A percentile compares a stretch with the other conserved stretches of the same genome.
Conservation (phyloP, 2,797 vertebrate genomes). For the Adrianichthys oophorus region DNA sequence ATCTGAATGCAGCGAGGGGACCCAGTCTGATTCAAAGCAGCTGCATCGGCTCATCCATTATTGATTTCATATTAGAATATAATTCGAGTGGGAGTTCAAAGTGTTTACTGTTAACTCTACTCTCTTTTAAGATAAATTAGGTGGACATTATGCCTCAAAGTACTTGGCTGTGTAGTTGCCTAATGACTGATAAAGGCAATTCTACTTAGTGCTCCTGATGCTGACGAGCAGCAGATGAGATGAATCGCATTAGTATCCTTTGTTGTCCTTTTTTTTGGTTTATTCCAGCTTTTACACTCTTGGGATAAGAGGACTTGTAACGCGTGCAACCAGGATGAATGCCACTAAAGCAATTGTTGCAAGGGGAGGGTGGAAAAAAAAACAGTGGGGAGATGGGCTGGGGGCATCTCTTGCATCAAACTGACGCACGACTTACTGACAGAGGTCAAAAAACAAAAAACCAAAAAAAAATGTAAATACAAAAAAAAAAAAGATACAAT, state of each 20-base stretch:
- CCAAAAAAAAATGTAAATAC: neutral
- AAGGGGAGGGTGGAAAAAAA: slow-evolving; percentile 20
- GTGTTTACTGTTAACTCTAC: slow-evolving; percentile 35
- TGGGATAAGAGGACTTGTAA: slow-evolving; percentile 23
- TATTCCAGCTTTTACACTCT: slow-evolving; percentile 8
- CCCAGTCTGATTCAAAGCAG: slow-evolving; percentile 38
- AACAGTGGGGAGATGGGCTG: slow-evolving; percentile 10
- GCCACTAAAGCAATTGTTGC: slow-evolving; percentile 19
- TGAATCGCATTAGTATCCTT: slow-evolving; percentile 42
- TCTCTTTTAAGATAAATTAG: slow-evolving; percentile 45
- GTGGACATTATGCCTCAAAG: slow-evolving; percentile 19
- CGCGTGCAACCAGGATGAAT: slow-evolving; percentile 24
- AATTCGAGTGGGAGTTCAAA: slow-evolving; percentile 50
- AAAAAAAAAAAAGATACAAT: slow-evolving; percentile 17
- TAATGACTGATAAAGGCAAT: slow-evolving; percentile 31
- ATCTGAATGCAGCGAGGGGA: slow-evolving; percentile 29
- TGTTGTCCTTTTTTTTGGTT: slow-evolving; percentile 21
- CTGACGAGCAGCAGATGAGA: slow-evolving; percentile 46
- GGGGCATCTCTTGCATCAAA: slow-evolving; percentile 89
- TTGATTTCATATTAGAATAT: slow-evolving; percentile 61
- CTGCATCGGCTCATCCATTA: slow-evolving; percentile 33
- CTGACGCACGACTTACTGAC: slow-evolving; percentile 85
- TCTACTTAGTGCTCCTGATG: slow-evolving; percentile 20
- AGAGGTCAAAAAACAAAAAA: slow-evolving; percentile 75
- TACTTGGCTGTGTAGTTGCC: slow-evolving; percentile 33